Base-by-base conservation (phyloP, 2,797 vertebrate genomes). In the Florisuga fusca region DNA sequence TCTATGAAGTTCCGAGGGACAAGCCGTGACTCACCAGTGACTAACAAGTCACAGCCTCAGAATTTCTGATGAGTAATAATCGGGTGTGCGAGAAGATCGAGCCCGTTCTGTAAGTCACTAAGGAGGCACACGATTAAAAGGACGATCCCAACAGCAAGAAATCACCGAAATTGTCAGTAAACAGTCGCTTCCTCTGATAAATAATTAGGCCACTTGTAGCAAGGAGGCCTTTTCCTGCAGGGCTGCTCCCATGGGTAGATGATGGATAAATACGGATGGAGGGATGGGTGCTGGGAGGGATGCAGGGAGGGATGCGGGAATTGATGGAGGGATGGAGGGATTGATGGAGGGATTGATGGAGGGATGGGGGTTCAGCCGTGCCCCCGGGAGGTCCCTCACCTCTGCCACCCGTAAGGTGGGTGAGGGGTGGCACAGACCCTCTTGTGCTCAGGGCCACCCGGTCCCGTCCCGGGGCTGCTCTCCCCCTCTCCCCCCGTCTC, bases 1-100 rank as follows among this genome's bases (percentile, higher is more conserved):
- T 5, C 76, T 51, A 59, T 29, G 10, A 7, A 59, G 77, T 80
- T 25, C 84, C 66, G 14, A 29, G 78, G 54, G 75, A 27, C 57
- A 27, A 48, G 54, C 22, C 33, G 7, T 96, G 95, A 96, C 25
- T 96, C 94, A 93, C 68, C 85, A 45, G 55, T 84, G 88, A 94
- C 71, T 92, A 61, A 68, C 58, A 82, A 72, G 77, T 78, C 84
- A 57, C 43, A 74, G 78, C 86, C 76, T 45, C 90, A 31, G 12
- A 16, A 43, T 87, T 93, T 91, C 61, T 94, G 88, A 72, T 97
- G 94, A 97, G 86, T 95, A 91, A 95, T 11, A 33, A 36, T 8
- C 8, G 85, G 69, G 78, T 21, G 59, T 55, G 77, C 26, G 15
- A 76, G 51, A 33, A 58, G 31, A 12, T 53, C 45, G 36, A n/a